phyloP scores from a whole-genome alignment of 2,888 invertebrate species.

The Trachelus iudaicus region DNA sequence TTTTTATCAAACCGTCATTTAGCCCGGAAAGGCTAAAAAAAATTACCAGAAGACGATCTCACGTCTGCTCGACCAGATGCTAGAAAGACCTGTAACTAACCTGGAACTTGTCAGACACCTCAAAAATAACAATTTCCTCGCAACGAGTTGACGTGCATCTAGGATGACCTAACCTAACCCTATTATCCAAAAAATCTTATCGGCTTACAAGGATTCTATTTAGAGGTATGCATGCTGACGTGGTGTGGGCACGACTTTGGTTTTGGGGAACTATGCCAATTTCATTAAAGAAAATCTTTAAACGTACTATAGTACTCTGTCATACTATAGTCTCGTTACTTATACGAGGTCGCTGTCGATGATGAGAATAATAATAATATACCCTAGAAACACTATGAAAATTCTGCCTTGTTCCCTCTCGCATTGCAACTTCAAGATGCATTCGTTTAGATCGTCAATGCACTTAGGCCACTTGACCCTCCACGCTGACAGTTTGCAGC shows the following conservation, averaged over 20 bases:
- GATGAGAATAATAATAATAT: not conserved
- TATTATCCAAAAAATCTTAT: not conserved
- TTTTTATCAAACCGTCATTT: no score
- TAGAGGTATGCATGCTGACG: not conserved
- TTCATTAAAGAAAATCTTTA: not conserved
- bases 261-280: not conserved
- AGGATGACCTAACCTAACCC: not conserved
- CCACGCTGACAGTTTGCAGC: not conserved
- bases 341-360: not conserved
- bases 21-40: not conserved
- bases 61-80: not conserved
- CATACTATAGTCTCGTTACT: not conserved
- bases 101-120: not conserved
- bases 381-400: not conserved
- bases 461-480: constrained; percentile 2
- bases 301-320: not conserved
- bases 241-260: not conserved
- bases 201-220: not conserved
- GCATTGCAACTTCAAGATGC: not conserved
- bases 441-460: not conserved
- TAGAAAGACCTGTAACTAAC: not conserved
- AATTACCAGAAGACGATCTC: not conserved
- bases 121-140: not conserved
- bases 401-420: not conserved
- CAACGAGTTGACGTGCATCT: not conserved